Conservation (phyloP, 1,140 invertebrate genomes). For the Pseudachorutes palmiensis region DNA sequence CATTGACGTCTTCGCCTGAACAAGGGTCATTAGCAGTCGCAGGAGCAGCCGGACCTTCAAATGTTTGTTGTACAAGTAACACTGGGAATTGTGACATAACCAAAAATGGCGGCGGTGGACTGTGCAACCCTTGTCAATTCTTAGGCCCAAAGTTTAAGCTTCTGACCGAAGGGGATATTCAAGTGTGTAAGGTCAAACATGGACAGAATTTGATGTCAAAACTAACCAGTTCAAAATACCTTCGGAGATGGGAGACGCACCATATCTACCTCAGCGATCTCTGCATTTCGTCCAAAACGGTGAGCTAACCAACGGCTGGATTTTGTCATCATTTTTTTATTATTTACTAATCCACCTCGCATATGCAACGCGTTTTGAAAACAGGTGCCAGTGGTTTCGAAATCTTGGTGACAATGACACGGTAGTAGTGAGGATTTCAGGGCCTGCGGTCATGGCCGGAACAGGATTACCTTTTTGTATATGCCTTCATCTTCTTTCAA, state of each 20-base stretch:
- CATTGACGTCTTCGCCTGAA: too few species aligned
- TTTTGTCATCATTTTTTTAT: background rate
- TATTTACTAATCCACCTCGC: background rate
- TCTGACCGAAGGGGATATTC: slow-evolving; percentile 63
- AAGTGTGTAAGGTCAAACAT: slow-evolving; percentile 70
- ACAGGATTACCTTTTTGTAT: too few species aligned
- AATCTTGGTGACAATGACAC: too few species aligned
- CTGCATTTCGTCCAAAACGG: slow-evolving; percentile 65
- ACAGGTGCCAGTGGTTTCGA: too few species aligned
- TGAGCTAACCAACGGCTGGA: slow-evolving; percentile 45
- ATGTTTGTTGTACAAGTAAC: too few species aligned
- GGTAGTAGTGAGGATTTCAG: too few species aligned
- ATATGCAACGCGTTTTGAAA: slow-evolving; percentile 12
- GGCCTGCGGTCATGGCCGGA: too few species aligned
- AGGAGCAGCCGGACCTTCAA: too few species aligned
- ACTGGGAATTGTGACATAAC: background rate
- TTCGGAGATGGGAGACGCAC: slow-evolving; percentile 71
- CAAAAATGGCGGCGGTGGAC: background rate
- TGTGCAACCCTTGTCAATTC: background rate
- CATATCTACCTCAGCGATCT: slow-evolving; percentile 60
- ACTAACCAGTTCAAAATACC: slow-evolving; percentile 68
- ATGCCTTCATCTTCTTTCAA: too few species aligned
- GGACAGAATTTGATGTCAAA: slow-evolving; percentile 70
- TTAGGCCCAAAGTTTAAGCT: slow-evolving; percentile 63
- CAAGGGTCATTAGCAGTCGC: too few species aligned